Percentiles rank a stretch among this genome's conserved stretches.
These are phyloP conservation scores for Vanacampus margaritifer DNA, from an alignment of 2,113 vertebrate genomes.

Conservation along the genomic window DNA sequence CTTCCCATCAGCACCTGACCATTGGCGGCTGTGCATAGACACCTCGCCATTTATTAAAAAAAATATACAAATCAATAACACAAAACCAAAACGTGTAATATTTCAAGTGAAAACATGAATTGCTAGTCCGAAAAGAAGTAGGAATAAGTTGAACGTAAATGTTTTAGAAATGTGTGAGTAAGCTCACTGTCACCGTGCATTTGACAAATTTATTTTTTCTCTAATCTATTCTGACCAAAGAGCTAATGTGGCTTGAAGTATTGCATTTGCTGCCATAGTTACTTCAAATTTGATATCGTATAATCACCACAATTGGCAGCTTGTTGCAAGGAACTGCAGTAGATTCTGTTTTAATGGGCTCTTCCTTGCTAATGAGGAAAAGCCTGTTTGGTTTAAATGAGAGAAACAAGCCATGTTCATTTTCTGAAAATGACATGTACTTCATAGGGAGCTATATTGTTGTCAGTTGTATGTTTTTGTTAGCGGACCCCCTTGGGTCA, in stretches of 20 bases:
- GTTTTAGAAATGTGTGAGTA: no score
- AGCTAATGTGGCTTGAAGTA: not conserved
- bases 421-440: slow-evolving; percentile 17
- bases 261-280: not conserved
- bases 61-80: no score
- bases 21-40: no score
- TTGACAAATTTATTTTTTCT: not conserved
- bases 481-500: slow-evolving; percentile 57
- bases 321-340: not conserved
- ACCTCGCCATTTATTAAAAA: no score
- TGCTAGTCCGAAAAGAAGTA: no score
- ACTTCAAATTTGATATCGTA: not conserved
- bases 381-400: not conserved
- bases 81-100: no score
- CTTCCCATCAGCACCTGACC: no score
- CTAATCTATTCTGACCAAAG: not conserved
- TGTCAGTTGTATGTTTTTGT: slow-evolving; percentile 30
- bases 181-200: no score
- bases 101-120: no score
- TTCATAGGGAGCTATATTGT: slow-evolving; percentile 36
- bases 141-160: no score
- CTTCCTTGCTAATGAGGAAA: not conserved
- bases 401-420: slow-evolving; percentile 6
- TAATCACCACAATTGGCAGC: not conserved
- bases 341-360: slow-evolving; percentile 6